A percentile compares a stretch with the other conserved stretches of the same genome.
Evolutionary conservation across 92 coral and sea anemone genomes (phyloP).

Genomic region (Desmophyllum pertusum): DNA sequence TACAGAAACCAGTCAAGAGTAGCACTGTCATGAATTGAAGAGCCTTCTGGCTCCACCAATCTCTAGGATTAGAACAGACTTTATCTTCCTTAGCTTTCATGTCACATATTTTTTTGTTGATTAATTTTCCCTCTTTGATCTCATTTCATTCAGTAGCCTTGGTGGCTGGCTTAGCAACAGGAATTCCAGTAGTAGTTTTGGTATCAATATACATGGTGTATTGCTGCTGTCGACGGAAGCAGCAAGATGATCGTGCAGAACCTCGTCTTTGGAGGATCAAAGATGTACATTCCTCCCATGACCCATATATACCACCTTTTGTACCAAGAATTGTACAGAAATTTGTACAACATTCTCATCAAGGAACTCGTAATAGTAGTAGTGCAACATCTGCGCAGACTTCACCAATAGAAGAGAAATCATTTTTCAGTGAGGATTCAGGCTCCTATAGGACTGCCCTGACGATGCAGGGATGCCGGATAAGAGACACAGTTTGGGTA

Average conservation of each 20-base stretch:
- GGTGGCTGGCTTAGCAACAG: conserved; percentile 96
- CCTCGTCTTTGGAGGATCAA: conserved; percentile 90
- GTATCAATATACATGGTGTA: conserved; percentile 88
- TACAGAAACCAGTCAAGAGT: too few species aligned
- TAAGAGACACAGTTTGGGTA: conserved; percentile 76
- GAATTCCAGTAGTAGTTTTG: conserved; percentile 90
- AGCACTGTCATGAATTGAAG: too few species aligned
- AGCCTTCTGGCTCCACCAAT: too few species aligned
- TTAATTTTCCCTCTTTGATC: not conserved
- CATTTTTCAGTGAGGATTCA: conserved; percentile 93
- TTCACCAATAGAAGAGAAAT: conserved; percentile 89
- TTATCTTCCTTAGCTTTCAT: too few species aligned
- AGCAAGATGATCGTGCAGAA: conserved; percentile 74
- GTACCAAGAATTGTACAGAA: conserved; percentile 91
- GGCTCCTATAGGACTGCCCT: conserved; percentile 95
- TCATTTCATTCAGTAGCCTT: conserved; percentile 67
- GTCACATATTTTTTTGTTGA: too few species aligned
- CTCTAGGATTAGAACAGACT: too few species aligned
- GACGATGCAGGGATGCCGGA: conserved; percentile 79
- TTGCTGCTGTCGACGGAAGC: conserved; percentile 92
- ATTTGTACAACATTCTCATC: conserved; percentile 96
- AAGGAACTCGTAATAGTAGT: conserved; percentile 77
- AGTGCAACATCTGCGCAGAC: conserved; percentile 89
- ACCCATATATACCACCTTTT: conserved; percentile 91
- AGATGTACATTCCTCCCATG: conserved; percentile 86